Evolutionary conservation across 2,888 invertebrate genomes (phyloP), one percentile per base, ranked within the genome.

Genomic region (Euspilapteryx auroguttella): DNA sequence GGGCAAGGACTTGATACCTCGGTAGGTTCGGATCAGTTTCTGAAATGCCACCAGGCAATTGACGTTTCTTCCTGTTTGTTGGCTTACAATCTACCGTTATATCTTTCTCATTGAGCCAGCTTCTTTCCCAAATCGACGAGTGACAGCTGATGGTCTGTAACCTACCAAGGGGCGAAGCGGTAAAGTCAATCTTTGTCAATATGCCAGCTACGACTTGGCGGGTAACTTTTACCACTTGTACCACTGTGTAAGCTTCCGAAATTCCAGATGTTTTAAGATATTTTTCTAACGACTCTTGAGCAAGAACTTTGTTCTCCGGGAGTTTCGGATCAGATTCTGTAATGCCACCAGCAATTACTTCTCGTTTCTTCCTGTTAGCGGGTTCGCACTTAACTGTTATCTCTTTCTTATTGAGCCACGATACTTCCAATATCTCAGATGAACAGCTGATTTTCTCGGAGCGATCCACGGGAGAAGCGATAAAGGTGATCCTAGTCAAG

Each of bases 181-280:
- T 65, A 4, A 69, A 64, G 35, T 62, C 63, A 14, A 85, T 68
- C 41, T 54, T 75, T 8, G 75, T 78, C 13, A 58, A 32, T 2
- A 34, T 28, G 4, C 80, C 81, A 7, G 71, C 37, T 1, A 80
- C 80, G 1, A 76, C 48, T 47, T 79, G 77, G 5, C 30, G 34
- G 0, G 52, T 47, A 0, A 62, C 75, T 5, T 54, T 49, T 2
- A 50, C 36, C 4, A 79, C 41, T 29, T 54, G 38, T 1, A 52
- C 37, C 2, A 68, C 32, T 23, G 33, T 34, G 30, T 41, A 38
- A 6, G 32, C 8, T 12, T 35, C 24, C 0, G 32, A 28, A 3
- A 11, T 29, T 1, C 40, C 38, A 7, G 31, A 25, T 4, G 15
- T 17, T 25, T 32, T 14, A 1, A 43, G 12, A 24, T 43, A 45